These are phyloP conservation scores for Drosophila pandora DNA, from an alignment of 1,140 invertebrate genomes.

Conservation along the genomic window DNA sequence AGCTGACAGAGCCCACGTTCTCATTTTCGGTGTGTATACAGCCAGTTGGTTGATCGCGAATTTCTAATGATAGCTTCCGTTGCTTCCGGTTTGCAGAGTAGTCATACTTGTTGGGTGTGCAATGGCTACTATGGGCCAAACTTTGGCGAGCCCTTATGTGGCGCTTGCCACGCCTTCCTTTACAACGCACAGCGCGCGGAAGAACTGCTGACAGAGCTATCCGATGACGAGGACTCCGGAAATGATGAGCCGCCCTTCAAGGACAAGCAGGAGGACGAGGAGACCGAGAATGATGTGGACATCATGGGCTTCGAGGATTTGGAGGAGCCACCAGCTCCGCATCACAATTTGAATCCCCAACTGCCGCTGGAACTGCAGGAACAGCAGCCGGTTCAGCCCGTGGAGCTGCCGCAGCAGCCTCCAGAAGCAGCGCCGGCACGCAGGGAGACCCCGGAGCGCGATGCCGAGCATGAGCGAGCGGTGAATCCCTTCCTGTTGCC, in stretches of 20 bases:
- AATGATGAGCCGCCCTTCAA: conserved; percentile 94
- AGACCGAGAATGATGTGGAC: conserved; percentile 77
- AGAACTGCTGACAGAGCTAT: conserved; percentile 87
- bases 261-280: conserved; percentile 84
- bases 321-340: conserved; percentile 54
- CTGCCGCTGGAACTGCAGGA: conserved; percentile 15
- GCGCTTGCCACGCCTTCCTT: conserved; percentile 95
- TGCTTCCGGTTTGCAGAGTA: conserved; percentile 50
- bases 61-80: conserved; percentile 6
- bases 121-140: conserved; percentile 96
- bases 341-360: conserved; percentile 22
- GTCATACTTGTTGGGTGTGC: conserved; percentile 89
- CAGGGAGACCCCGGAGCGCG: conserved; percentile 54
- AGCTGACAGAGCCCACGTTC: conserved; percentile 64
- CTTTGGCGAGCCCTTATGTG: conserved; percentile 95
- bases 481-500: conserved; percentile 65
- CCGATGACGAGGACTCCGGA: conserved; percentile 95
- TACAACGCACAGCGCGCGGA: conserved; percentile 88
- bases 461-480: conserved; percentile 55
- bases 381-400: conserved; percentile 9
- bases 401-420: conserved; percentile 4
- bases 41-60: conserved; percentile 1
- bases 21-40: conserved; percentile 72
- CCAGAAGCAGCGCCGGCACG: conserved; percentile 21
- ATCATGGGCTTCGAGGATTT: conserved; percentile 75